These are phyloP conservation scores for Euzetes globulus DNA, from an alignment of 2,888 invertebrate species.

Conservation along the genomic window DNA sequence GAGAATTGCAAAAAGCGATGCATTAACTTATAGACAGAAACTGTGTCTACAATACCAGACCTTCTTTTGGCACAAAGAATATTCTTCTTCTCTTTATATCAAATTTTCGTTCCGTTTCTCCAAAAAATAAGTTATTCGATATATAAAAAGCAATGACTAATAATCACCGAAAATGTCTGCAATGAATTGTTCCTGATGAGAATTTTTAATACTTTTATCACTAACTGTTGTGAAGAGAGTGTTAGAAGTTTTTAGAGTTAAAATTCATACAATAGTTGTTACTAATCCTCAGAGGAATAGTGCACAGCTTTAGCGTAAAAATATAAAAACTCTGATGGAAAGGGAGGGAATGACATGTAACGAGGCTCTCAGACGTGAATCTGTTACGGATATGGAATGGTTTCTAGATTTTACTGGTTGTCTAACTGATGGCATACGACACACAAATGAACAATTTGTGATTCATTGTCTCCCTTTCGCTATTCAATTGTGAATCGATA, in stretches of 20 bases:
- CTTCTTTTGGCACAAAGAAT: neutral
- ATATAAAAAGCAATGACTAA: slow-evolving; percentile 14
- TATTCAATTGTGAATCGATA: neutral
- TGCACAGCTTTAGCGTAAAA: neutral
- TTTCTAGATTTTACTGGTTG: neutral
- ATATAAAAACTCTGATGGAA: neutral
- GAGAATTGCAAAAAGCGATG: neutral
- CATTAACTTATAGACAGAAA: neutral
- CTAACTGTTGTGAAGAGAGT: neutral
- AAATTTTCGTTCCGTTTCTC: neutral
- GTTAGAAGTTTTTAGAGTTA: neutral
- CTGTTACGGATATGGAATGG: slow-evolving; percentile 8
- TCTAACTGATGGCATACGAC: neutral
- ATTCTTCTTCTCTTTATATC: neutral
- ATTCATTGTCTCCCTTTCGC: neutral
- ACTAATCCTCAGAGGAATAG: slow-evolving; percentile 16
- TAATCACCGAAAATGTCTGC: neutral
- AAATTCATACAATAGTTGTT: slow-evolving; percentile 24
- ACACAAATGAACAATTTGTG: slow-evolving; percentile 24
- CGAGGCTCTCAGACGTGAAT: neutral
- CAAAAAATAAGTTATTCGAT: neutral
- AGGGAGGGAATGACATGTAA: neutral
- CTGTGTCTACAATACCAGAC: neutral
- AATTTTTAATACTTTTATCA: neutral
- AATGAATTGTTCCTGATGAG: neutral